phyloP scores from a whole-genome alignment of 2,888 invertebrate genomes.

The Saturnia japonica region DNA sequence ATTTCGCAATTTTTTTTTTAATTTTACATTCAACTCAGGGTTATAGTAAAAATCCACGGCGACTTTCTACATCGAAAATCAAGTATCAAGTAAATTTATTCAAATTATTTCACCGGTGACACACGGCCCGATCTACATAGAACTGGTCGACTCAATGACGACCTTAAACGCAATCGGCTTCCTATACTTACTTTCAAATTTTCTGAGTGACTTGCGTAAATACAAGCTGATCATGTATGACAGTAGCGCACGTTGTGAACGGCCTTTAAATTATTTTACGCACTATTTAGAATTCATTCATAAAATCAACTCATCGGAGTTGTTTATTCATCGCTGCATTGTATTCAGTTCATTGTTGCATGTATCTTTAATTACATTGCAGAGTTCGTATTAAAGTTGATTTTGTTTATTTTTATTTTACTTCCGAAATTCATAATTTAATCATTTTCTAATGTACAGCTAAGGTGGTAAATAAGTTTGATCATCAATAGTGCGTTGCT shows the following conservation, averaged over 20 bases:
- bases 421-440: background rate
- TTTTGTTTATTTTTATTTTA: background rate
- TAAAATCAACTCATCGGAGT: constrained; percentile 12
- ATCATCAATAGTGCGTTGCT: no score
- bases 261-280: constrained; percentile 9
- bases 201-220: constrained; percentile 55
- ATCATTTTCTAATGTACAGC: no score
- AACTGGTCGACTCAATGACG: constrained; percentile 47
- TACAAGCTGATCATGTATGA: constrained; percentile 21
- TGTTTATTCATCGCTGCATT: constrained; percentile 1
- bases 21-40: constrained; percentile 20
- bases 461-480: no score
- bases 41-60: constrained; percentile 22
- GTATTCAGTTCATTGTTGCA: constrained; percentile 5
- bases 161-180: constrained; percentile 54
- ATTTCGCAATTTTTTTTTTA: constrained; percentile 20
- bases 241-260: constrained; percentile 11
- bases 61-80: constrained; percentile 23
- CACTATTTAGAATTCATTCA: constrained; percentile 19
- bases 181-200: constrained; percentile 66
- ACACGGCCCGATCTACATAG: constrained; percentile 33
- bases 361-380: background rate
- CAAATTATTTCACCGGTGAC: constrained; percentile 23
- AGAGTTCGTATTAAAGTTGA: background rate
- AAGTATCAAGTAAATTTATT: constrained; percentile 21